Base-by-base conservation (phyloP, 64 coral and sea anemone genomes). In the Acropora yongei region DNA sequence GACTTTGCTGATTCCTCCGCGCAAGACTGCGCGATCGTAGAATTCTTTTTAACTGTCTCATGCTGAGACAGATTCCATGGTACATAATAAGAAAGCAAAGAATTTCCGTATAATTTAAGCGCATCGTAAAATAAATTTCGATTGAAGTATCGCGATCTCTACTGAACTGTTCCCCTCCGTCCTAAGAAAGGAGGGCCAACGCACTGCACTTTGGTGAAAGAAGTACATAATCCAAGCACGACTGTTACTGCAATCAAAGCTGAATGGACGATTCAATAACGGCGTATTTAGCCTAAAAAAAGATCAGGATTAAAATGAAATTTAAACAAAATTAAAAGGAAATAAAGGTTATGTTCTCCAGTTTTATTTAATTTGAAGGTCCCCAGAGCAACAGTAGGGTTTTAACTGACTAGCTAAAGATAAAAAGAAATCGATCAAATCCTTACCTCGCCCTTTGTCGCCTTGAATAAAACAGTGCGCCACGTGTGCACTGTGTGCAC, bases 11-110 rank as follows among this genome's bases (percentile, higher is more conserved):
- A 68, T 81, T 90, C 67, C 78, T 90, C 49, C 88, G 18, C 45
- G 65, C 40, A 69, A 90, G 66, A 49, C 88, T 78, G 65, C 66
- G 58, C 47, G 47, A 19, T 43, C 78, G 88, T 73, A 90, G 49
- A 55, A 90, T 90, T 48, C 77, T 81, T 57, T 82, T 90, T 81
- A 74, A 81, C 88, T 90, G 88, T 41, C 88, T 90, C 58, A 74
- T 49, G 79, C 88, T 90, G 40, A 90, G 39, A 30, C 20, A 66
- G 57, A 90, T 90, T 90, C 78, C 88, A 90, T 90, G 88, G 46
- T 48, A 71, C 60, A 79, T 48, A 20, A 90, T 72, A 17, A 90
- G 88, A 57, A 90, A 74, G 14, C 42, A 6, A 40, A 90, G 49
- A 41, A 80, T 90, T 81, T 81, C 61, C 12, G 18, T 19, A 45